Evolutionary conservation across 2,888 invertebrate genomes (phyloP).

Genomic region (Ectobius pallidus): DNA sequence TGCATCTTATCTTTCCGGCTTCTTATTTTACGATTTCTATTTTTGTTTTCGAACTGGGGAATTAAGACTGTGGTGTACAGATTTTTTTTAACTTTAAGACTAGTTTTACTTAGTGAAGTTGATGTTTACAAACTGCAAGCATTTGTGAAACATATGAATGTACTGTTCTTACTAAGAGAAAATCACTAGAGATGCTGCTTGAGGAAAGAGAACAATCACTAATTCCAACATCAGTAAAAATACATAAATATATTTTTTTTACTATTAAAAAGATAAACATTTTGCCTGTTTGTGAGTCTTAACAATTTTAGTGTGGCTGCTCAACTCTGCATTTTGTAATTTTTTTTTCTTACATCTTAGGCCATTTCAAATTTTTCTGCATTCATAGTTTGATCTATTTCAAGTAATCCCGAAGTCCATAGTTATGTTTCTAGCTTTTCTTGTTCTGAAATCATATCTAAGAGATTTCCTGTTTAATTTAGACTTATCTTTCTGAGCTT

Average conservation of each 20-base stretch:
- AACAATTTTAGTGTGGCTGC: conserved; percentile 41
- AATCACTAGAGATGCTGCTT: conserved; percentile 15
- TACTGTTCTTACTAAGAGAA: neutral
- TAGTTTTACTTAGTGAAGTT: conserved; percentile 27
- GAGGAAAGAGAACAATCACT: conserved; percentile 12
- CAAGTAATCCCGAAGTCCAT: conserved; percentile 40
- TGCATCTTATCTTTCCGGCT: conserved; percentile 21
- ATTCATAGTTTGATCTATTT: conserved; percentile 42
- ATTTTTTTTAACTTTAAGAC: conserved; percentile 37
- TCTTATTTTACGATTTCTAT: conserved; percentile 35
- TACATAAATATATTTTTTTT: too few species aligned
- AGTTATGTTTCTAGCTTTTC: conserved; percentile 44
- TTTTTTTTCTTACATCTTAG: conserved; percentile 40
- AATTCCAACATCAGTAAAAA: conserved; percentile 13
- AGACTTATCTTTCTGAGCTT: conserved; percentile 45
- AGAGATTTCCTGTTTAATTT: conserved; percentile 43
- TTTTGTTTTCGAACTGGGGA: conserved; percentile 45
- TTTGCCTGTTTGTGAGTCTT: conserved; percentile 33
- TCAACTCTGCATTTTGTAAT: conserved; percentile 43
- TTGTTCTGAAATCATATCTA: conserved; percentile 42
- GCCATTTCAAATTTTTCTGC: conserved; percentile 42
- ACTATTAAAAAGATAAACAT: conserved; percentile 16
- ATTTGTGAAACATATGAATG: conserved; percentile 15
- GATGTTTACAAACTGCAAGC: conserved; percentile 21
- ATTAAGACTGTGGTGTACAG: conserved; percentile 44